Base-by-base conservation (phyloP, 2,888 invertebrate genomes). In the Stenolophus ochropezus region DNA sequence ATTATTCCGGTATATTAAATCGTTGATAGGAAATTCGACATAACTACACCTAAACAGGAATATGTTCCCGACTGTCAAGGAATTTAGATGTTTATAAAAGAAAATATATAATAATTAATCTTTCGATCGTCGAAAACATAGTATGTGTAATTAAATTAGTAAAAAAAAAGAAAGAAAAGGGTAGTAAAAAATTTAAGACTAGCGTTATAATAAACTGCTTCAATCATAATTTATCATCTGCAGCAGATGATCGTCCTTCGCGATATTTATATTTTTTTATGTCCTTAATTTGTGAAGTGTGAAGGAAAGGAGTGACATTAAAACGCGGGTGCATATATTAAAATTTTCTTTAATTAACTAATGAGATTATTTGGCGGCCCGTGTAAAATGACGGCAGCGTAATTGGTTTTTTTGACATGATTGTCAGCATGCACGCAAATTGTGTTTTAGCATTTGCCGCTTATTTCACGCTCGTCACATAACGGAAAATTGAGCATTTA, bases 331-430 rank as follows among this genome's bases (percentile, higher is more conserved):
- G 49, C 3, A 20, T 20, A 56, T 56, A 56, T 56, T 56, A 56
- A 56, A 56, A 20, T 56, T 56, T 56, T 20, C 20, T 56, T 56
- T 21, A 21, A 56, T 56, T 56, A 20, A 56, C 56, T 56, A 56
- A 56, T 56, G 56, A 56, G 20, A 21, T 56, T 20, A 20, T 56
- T 56, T 56, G 56, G 11, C 20, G 6, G 20, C 11, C 14, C 18
- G 56, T 18, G 20, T 20, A 56, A 56, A 56, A 56, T 56, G 20
- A 56, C 33, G 56, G 20, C 4, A 8, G 5, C 18, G 56, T 56
- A 21, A 56, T 56, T 56, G 56, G 11, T 56, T 56, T 56, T 56
- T 56, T 53, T 53, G 51, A 53, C 51, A 16, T 53, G 16, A 53
- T 18, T 53, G 51, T 56, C 21, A 0, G 20, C 56, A 56, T 11